phyloP scores from a whole-genome alignment of 2,797 vertebrate genomes.

The Allobates femoralis region DNA sequence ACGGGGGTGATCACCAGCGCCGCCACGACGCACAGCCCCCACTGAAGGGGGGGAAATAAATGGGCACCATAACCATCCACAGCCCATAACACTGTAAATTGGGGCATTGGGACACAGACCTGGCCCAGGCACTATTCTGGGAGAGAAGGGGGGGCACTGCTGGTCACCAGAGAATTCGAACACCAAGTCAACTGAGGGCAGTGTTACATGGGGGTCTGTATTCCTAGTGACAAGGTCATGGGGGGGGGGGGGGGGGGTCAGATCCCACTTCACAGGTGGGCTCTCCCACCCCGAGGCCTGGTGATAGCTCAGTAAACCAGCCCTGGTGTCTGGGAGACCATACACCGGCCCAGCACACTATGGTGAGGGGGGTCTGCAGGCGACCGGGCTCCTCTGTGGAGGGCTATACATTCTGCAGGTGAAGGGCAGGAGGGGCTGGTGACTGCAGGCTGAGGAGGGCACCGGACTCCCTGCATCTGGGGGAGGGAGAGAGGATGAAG shows the following conservation, averaged over 20 bases:
- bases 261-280: background rate
- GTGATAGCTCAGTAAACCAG: background rate
- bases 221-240: background rate
- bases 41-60: too few relatives aligned
- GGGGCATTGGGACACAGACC: too few relatives aligned
- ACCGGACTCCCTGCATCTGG: background rate
- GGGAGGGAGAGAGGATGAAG: too few relatives aligned
- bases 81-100: too few relatives aligned
- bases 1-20: too few relatives aligned
- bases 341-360: too few relatives aligned
- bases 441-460: background rate
- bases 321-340: background rate
- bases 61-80: too few relatives aligned
- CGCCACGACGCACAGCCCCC: too few relatives aligned
- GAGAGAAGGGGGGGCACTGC: background rate
- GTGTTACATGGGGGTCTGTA: background rate
- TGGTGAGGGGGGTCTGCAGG: slow-evolving; percentile 10
- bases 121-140: background rate
- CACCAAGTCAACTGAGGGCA: too few relatives aligned
- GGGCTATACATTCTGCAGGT: background rate
- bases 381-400: background rate
- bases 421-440: background rate
- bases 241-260: too few relatives aligned
- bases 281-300: too few relatives aligned
- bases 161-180: background rate